A percentile compares a stretch with the other conserved stretches of the same genome.
Conservation (phyloP, 2,888 invertebrate genomes). For the Apamea crenata region DNA sequence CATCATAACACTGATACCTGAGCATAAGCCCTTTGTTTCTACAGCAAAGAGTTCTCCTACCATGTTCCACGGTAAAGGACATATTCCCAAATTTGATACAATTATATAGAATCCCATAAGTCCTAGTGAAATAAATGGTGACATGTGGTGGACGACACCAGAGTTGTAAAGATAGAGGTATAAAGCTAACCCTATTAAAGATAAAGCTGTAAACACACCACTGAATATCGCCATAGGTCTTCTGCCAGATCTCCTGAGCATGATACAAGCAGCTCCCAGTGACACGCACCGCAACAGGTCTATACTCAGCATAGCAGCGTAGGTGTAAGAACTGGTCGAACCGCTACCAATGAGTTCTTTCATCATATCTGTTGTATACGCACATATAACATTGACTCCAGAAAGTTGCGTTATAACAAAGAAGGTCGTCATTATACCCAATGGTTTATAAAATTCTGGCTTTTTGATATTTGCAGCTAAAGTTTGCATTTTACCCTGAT, state of each 20-base stretch:
- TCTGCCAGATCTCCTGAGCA: constrained; percentile 91
- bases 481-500: constrained; percentile 79
- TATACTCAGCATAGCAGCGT: constrained; percentile 92
- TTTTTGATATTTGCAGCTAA: constrained; percentile 84
- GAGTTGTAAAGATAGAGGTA: constrained; percentile 83
- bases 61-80: constrained; percentile 94
- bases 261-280: constrained; percentile 90
- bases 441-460: constrained; percentile 91
- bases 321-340: constrained; percentile 87
- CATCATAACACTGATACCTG: constrained; percentile 92
- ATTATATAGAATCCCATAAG: constrained; percentile 90
- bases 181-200: constrained; percentile 89
- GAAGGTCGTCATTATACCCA: constrained; percentile 91
- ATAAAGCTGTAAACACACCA: constrained; percentile 90
- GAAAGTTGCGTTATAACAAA: constrained; percentile 93
- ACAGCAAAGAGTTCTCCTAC: constrained; percentile 93
- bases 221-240: constrained; percentile 92
- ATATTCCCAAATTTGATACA: constrained; percentile 91
- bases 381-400: constrained; percentile 93
- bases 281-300: constrained; percentile 91
- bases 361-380: constrained; percentile 93
- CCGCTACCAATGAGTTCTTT: constrained; percentile 89
- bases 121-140: constrained; percentile 85
- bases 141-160: constrained; percentile 74
- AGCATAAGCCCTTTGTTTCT: constrained; percentile 92